Percentiles rank a stretch among this genome's conserved stretches.
phyloP scores from a whole-genome alignment of 1,140 invertebrate species.

The Aphelenchoides avenae region DNA sequence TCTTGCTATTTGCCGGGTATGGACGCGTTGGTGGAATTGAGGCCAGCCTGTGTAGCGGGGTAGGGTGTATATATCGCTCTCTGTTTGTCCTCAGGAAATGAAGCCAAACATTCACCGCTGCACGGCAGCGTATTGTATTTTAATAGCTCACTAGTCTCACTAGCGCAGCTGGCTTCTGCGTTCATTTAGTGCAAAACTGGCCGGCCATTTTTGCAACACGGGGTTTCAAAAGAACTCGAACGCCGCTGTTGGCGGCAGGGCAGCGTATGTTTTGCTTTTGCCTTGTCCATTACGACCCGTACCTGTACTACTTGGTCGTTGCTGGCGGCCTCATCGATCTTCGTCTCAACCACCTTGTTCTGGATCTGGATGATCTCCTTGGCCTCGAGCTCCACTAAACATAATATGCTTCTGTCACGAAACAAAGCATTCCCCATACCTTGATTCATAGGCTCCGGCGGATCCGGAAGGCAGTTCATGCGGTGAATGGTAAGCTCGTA shows the following conservation, averaged over 20 bases:
- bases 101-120: too few species aligned
- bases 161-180: too few species aligned
- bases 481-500: constrained; percentile 45
- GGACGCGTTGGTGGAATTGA: too few species aligned
- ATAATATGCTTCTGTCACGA: not conserved
- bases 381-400: constrained; percentile 34
- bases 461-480: constrained; percentile 52
- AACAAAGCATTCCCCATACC: constrained; percentile 19
- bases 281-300: not conserved
- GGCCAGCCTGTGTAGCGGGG: too few species aligned
- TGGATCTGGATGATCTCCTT: constrained; percentile 38
- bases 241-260: not conserved
- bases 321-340: constrained; percentile 10
- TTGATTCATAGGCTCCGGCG: constrained; percentile 36
- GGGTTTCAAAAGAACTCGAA: too few species aligned
- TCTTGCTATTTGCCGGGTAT: too few species aligned
- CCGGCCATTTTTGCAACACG: too few species aligned
- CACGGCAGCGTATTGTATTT: too few species aligned
- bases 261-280: constrained; percentile 1
- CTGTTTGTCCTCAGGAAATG: too few species aligned
- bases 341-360: constrained; percentile 38
- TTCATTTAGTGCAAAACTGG: too few species aligned
- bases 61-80: too few species aligned
- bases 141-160: too few species aligned
- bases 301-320: constrained; percentile 45